Conservation (phyloP, 1,140 invertebrate genomes). For the Zaprionus kolodkinae region DNA sequence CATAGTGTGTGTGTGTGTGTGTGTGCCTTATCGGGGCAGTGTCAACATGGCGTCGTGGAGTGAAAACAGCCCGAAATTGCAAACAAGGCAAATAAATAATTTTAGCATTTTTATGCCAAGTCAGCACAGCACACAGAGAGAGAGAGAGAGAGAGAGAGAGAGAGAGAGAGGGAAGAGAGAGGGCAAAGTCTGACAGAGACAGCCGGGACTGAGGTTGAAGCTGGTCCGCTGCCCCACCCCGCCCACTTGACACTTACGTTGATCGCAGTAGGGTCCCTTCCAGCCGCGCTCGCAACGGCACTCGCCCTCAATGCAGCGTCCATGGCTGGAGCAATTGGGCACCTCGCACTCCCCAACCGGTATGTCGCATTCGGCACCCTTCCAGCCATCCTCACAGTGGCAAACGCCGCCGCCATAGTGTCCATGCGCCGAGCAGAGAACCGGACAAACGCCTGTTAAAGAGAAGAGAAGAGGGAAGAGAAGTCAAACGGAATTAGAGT, state of each 20-base stretch:
- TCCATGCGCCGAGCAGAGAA: conserved; percentile 97
- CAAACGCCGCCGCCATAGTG: conserved; percentile 97
- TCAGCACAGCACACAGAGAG: conserved; percentile 54
- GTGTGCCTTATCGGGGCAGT: conserved; percentile 67
- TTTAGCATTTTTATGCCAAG: conserved; percentile 81
- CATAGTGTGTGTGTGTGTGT: neutral
- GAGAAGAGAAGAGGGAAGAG: conserved; percentile 2
- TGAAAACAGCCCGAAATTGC: conserved; percentile 65
- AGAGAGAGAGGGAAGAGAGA: neutral
- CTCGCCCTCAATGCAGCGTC: conserved; percentile 93
- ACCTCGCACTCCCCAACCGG: conserved; percentile 95
- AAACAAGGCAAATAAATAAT: conserved; percentile 82
- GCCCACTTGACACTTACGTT: conserved; percentile 88
- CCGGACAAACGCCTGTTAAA: conserved; percentile 94
- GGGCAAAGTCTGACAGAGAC: neutral
- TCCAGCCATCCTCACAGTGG: conserved; percentile 98
- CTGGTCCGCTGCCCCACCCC: neutral
- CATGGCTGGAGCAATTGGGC: conserved; percentile 95
- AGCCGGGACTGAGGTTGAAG: neutral
- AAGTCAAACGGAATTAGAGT: conserved; percentile 6
- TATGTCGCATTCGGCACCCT: conserved; percentile 97
- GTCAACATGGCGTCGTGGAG: conserved; percentile 54
- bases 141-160: neutral
- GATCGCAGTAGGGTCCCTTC: conserved; percentile 93
- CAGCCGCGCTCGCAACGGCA: conserved; percentile 96